Evolutionary conservation across 1,140 invertebrate genomes (phyloP).

Genomic region (Himalopsyche phryganea): DNA sequence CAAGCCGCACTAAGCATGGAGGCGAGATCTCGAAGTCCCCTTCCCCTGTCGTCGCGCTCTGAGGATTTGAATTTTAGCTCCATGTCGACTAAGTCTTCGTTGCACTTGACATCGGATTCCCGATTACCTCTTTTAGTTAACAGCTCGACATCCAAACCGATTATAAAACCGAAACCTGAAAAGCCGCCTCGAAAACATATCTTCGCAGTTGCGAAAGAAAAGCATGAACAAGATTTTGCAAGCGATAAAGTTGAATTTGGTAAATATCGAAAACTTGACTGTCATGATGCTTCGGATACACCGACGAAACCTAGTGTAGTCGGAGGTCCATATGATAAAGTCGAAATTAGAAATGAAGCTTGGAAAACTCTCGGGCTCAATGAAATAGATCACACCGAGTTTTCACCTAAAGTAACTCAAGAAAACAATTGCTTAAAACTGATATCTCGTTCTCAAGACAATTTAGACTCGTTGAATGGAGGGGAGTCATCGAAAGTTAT

Average conservation of each 20-base stretch:
- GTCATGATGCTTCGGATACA: conserved; percentile 48
- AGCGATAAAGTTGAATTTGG: conserved; percentile 47
- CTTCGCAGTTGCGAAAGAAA: conserved; percentile 45
- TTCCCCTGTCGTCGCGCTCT: conserved; percentile 61
- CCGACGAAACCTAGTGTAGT: conserved; percentile 38
- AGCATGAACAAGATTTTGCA: conserved; percentile 33
- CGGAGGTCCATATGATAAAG: conserved; percentile 61
- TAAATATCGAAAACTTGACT: conserved; percentile 47
- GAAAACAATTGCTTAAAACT: conserved; percentile 47
- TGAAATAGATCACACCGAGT: conserved; percentile 62
- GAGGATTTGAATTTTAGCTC: conserved; percentile 50
- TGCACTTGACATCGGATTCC: conserved; percentile 41
- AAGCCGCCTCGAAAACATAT: conserved; percentile 64
- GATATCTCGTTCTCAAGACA: conserved; percentile 51
- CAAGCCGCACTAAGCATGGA: conserved; percentile 70
- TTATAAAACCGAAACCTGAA: conserved; percentile 58
- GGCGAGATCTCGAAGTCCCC: conserved; percentile 69
- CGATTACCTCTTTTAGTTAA: conserved; percentile 40
- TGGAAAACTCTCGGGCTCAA: conserved; percentile 75
- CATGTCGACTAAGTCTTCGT: conserved; percentile 47
- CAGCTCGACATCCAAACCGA: conserved; percentile 43
- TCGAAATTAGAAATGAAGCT: conserved; percentile 67
- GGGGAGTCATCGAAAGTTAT: conserved; percentile 49
- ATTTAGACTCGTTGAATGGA: conserved; percentile 44
- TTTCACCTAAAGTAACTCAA: conserved; percentile 41